Conservation (phyloP, 2,888 invertebrate species). For the Prenolepis imparis region DNA sequence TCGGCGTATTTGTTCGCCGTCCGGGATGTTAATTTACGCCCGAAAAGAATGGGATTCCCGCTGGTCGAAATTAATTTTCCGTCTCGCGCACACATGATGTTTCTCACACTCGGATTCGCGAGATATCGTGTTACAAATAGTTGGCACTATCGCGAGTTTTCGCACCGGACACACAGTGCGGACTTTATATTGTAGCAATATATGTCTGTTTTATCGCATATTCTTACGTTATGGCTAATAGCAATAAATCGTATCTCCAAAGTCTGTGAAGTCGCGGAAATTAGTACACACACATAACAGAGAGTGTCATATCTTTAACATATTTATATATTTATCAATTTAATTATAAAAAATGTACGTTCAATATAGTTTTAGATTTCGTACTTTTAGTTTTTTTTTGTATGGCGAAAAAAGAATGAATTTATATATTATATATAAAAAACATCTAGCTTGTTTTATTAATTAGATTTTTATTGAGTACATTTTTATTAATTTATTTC, state of each 20-base stretch:
- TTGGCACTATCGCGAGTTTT: constrained; percentile 30
- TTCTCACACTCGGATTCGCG: constrained; percentile 13
- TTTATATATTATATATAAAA: not conserved
- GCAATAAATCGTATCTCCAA: not conserved
- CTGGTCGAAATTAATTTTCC: constrained; percentile 26
- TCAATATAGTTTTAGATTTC: not conserved
- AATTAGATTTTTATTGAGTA: too few relatives aligned
- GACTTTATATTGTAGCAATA: not conserved
- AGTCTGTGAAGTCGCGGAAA: not conserved
- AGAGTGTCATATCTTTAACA: not conserved
- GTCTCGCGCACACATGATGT: not conserved
- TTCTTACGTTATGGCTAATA: not conserved
- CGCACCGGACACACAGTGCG: not conserved
- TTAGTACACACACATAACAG: not conserved
- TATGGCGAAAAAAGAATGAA: not conserved
- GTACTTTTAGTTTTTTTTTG: not conserved
- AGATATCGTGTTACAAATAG: constrained; percentile 26
- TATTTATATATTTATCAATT: not conserved
- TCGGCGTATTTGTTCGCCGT: not conserved
- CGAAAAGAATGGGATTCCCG: not conserved
- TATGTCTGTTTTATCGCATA: constrained; percentile 21
- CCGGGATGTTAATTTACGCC: constrained; percentile 10
- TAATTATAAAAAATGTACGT: not conserved
- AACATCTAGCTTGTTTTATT: not conserved
- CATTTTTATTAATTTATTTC: not conserved